Percentiles rank a stretch among this genome's conserved stretches.
phyloP scores from a whole-genome alignment of 1,140 invertebrate genomes.

The Drosophila persimilis region DNA sequence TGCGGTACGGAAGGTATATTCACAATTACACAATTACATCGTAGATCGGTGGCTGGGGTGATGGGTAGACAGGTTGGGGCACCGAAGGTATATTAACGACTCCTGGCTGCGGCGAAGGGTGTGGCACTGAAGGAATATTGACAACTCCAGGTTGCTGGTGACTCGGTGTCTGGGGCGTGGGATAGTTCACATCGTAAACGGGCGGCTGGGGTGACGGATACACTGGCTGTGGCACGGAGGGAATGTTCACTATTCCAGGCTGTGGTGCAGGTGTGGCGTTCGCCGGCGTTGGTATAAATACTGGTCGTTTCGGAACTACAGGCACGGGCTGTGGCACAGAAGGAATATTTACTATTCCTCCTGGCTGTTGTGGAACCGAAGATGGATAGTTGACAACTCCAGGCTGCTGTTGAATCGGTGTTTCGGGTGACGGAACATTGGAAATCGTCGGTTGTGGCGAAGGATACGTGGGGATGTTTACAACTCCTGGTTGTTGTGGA shows the following conservation, averaged over 20 bases:
- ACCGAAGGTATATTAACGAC: slow-evolving; percentile 65
- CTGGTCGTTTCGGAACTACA: slow-evolving; percentile 15
- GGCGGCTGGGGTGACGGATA: slow-evolving; percentile 15
- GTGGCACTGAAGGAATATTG: slow-evolving; percentile 43
- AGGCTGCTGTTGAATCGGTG: slow-evolving; percentile 83
- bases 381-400: slow-evolving; percentile 85
- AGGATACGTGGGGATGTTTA: slow-evolving; percentile 20
- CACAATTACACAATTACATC: slow-evolving; percentile 85
- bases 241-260: slow-evolving; percentile 87
- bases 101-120: slow-evolving; percentile 64
- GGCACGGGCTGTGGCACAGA: slow-evolving; percentile 29
- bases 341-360: slow-evolving; percentile 43
- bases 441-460: not conserved
- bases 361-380: slow-evolving; percentile 24
- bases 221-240: slow-evolving; percentile 23
- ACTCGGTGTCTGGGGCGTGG: slow-evolving; percentile 5
- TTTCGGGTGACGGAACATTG: not conserved
- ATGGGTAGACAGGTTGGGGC: slow-evolving; percentile 84
- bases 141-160: slow-evolving; percentile 31
- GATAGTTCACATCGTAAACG: slow-evolving; percentile 83
- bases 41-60: slow-evolving; percentile 19
- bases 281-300: slow-evolving; percentile 9
- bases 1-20: slow-evolving; percentile 46
- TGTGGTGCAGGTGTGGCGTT: slow-evolving; percentile 48
- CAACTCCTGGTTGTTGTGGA: slow-evolving; percentile 2